Conservation (phyloP, 64 coral and sea anemone species). For the Hydrozoanthus tunicans region DNA sequence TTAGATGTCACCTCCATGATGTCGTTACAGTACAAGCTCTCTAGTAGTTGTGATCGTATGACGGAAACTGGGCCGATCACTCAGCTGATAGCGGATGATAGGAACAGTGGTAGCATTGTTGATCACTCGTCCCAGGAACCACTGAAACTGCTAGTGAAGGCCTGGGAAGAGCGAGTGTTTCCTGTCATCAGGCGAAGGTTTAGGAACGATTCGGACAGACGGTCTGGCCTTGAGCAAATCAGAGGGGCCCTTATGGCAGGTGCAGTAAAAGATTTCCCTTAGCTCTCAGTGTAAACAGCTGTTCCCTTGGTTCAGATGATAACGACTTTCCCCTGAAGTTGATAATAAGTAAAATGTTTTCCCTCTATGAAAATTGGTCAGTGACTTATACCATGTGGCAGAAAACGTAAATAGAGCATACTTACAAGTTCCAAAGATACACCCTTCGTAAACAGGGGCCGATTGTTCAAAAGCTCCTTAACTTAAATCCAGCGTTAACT, state of each 20-base stretch:
- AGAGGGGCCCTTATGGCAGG: constrained; percentile 89
- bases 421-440: too few relatives aligned
- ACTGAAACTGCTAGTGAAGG: constrained; percentile 74
- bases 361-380: too few relatives aligned
- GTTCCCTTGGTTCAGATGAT: too few relatives aligned
- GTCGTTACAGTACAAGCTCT: constrained; percentile 79
- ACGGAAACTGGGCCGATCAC: constrained; percentile 72
- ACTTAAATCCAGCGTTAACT: too few relatives aligned
- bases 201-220: constrained; percentile 83
- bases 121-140: constrained; percentile 56
- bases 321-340: too few relatives aligned
- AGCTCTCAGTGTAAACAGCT: not conserved
- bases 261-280: not conserved
- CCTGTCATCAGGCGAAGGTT: constrained; percentile 93
- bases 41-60: constrained; percentile 92
- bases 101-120: not conserved
- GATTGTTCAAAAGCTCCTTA: too few relatives aligned
- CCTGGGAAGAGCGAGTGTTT: constrained; percentile 97
- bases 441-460: too few relatives aligned
- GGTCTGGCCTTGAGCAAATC: constrained; percentile 94
- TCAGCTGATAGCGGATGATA: constrained; percentile 58
- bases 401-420: too few relatives aligned
- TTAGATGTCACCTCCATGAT: constrained; percentile 71
- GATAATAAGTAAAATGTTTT: too few relatives aligned
- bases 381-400: too few relatives aligned